Percentiles rank a stretch among this genome's conserved stretches.
Evolutionary conservation across 2,888 invertebrate species (phyloP).

Genomic region (Masnerella sp.): DNA sequence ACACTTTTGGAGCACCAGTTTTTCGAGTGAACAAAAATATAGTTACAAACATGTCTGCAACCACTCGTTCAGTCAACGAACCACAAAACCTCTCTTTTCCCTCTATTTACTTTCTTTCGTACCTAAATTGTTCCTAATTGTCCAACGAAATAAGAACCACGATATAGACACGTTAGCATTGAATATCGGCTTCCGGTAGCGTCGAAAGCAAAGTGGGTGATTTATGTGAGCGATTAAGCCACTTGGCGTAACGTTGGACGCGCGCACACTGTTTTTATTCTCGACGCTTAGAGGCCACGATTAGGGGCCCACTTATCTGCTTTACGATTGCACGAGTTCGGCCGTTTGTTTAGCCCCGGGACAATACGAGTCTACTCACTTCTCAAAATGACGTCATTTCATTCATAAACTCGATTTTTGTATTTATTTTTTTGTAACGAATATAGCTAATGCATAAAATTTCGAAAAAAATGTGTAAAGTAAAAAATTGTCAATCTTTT

Average conservation of each 20-base stretch:
- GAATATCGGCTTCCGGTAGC: slow-evolving; percentile 39
- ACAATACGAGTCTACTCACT: no score
- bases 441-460: no score
- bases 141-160: slow-evolving; percentile 17
- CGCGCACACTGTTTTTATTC: slow-evolving; percentile 20
- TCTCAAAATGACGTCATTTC: no score
- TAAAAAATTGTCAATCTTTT: no score
- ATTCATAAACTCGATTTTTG: no score
- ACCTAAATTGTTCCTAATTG: slow-evolving; percentile 25
- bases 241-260: slow-evolving; percentile 19
- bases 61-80: no score
- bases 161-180: slow-evolving; percentile 33
- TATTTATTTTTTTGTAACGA: no score
- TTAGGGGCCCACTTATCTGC: slow-evolving; percentile 22
- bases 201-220: slow-evolving; percentile 40
- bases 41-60: no score
- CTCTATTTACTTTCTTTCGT: no score
- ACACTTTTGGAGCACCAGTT: no score
- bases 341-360: slow-evolving; percentile 9
- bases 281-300: neutral
- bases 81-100: neutral
- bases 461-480: no score
- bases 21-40: no score
- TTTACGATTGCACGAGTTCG: slow-evolving; percentile 3
- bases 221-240: slow-evolving; percentile 39